Conservation (phyloP, 2,888 invertebrate species). For the Epistrophe eligans region DNA sequence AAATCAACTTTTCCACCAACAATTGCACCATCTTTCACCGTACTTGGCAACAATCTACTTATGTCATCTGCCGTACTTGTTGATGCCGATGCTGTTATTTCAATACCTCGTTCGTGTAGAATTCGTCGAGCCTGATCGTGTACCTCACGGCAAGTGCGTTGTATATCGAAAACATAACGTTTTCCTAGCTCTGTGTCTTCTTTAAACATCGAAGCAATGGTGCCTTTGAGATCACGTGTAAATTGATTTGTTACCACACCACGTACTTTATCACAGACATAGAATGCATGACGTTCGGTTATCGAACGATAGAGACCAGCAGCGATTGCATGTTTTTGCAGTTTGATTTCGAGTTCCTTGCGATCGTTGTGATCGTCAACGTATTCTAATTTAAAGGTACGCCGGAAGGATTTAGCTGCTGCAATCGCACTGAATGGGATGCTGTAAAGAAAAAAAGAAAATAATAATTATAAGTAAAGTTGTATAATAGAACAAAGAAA, state of each 20-base stretch:
- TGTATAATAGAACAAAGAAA: background rate
- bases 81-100: constrained; percentile 76
- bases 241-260: constrained; percentile 95
- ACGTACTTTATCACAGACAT: constrained; percentile 95
- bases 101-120: constrained; percentile 86
- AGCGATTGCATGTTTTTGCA: constrained; percentile 92
- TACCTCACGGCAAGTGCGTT: constrained; percentile 94
- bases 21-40: constrained; percentile 67
- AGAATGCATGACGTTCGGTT: constrained; percentile 96
- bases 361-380: constrained; percentile 89
- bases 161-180: constrained; percentile 95
- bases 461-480: background rate
- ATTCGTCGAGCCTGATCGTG: constrained; percentile 94
- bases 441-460: constrained; percentile 83
- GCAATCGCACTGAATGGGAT: constrained; percentile 93
- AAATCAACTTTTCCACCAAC: constrained; percentile 80
- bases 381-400: constrained; percentile 90
- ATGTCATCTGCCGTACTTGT: constrained; percentile 77
- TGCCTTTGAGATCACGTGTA: constrained; percentile 94
- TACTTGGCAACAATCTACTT: constrained; percentile 74
- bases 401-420: constrained; percentile 90
- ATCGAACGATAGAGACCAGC: constrained; percentile 93
- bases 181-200: constrained; percentile 94
- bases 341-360: constrained; percentile 89
- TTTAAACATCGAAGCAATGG: constrained; percentile 95